Evolutionary conservation across 1,140 invertebrate genomes (phyloP).

Genomic region (Camponotus floridanus): DNA sequence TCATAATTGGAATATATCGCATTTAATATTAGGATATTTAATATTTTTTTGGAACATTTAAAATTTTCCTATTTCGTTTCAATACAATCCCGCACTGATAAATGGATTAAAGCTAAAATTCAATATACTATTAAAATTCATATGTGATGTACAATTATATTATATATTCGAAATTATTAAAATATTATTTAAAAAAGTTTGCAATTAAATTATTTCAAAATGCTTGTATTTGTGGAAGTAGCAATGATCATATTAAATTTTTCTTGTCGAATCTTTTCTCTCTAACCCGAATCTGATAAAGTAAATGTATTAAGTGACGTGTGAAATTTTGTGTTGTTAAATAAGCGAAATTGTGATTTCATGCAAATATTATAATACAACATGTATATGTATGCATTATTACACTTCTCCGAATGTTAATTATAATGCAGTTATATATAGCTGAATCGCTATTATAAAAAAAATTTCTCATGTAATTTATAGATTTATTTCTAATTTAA

Average conservation of each 20-base stretch:
- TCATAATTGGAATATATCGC: neutral
- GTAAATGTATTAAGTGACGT: slow-evolving; percentile 1
- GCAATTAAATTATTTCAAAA: neutral
- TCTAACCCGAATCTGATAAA: neutral
- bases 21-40: neutral
- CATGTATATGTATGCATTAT: slow-evolving; percentile 29
- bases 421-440: slow-evolving; percentile 8
- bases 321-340: slow-evolving; percentile 43
- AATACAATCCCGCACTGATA: neutral
- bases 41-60: neutral
- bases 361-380: slow-evolving; percentile 19
- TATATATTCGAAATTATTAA: slow-evolving; percentile 1
- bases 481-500: slow-evolving; percentile 24
- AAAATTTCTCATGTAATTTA: slow-evolving; percentile 4
- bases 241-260: neutral
- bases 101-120: neutral
- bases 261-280: neutral
- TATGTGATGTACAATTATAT: neutral
- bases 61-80: neutral
- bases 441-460: neutral
- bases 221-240: neutral
- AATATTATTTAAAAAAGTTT: neutral
- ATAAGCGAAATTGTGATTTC: slow-evolving; percentile 50
- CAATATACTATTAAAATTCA: neutral
- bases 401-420: slow-evolving; percentile 25